Base-by-base conservation (phyloP, 1,140 invertebrate species). In the Bicyclus anynana region DNA sequence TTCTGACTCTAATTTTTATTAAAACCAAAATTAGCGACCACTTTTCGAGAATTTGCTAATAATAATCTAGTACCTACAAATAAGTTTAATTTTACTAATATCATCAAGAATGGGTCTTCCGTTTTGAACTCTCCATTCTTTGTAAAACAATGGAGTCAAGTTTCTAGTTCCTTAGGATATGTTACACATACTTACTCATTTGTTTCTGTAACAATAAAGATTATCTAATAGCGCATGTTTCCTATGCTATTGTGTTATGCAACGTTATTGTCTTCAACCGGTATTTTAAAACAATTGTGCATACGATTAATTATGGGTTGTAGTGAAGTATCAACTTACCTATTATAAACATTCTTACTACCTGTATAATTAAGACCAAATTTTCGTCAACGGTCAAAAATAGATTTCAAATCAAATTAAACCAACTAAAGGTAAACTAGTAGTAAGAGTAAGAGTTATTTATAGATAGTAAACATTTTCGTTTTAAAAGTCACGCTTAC, bases 181-280 rank as follows among this genome's bases (percentile, higher is more conserved):
- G 13, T 16, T 27, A 27, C 16, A 29, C 16, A 48, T 6, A 29
- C 10, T 53, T 5, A 42, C 21, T 47, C 38, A 20, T 58, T 62
- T 53, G 48, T 62, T 52, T 57, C 29, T 21, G 40, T 62, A 57
- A 57, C 54, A 57, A 57, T 50, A 44, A 57, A 53, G 48, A 21
- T 52, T 62, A 53, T 62, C 60, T 62, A 55, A 62, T 35, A 54
- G 59, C 49, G 29, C 49, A 40, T 26, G 33, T 42, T 56, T 57
- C 60, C 60, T 55, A 47, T 50, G 12, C 40, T 37, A 53, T 54
- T 54, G 49, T 56, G 44, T 62, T 62, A 42, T 54, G 58, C 47
- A 61, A 60, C 40, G 33, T 46, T 38, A 61, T 55, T 55, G 59
- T 61, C 53, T 61, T 35, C 40, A 48, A 35, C 9, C 14, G 48